Conservation (phyloP, 2,888 invertebrate species). For the Hoplodrina blanda region DNA sequence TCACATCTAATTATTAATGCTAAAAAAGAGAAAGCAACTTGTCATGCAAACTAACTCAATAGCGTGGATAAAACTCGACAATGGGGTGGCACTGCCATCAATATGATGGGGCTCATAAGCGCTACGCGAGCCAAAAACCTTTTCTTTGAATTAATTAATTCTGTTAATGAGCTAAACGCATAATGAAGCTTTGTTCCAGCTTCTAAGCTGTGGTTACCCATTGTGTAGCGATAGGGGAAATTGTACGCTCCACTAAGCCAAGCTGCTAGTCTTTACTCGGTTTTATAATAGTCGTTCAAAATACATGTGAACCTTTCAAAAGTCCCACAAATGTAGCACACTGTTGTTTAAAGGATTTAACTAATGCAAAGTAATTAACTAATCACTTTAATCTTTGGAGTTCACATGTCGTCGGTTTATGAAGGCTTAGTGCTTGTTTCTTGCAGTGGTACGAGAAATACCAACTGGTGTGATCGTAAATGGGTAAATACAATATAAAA, state of each 20-base stretch:
- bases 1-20: neutral
- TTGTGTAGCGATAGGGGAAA: constrained; percentile 77
- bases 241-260: constrained; percentile 71
- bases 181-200: constrained; percentile 82
- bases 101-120: constrained; percentile 75
- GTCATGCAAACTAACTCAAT: constrained; percentile 13
- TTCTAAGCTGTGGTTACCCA: constrained; percentile 73
- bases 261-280: constrained; percentile 66
- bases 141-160: constrained; percentile 82
- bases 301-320: constrained; percentile 34
- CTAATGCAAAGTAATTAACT: constrained; percentile 34
- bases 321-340: constrained; percentile 12
- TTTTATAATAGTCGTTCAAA: constrained; percentile 48
- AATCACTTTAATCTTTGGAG: constrained; percentile 51
- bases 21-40: constrained; percentile 3
- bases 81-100: constrained; percentile 65
- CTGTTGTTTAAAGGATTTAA: constrained; percentile 52
- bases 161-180: constrained; percentile 83
- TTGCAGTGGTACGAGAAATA: constrained; percentile 2
- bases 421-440: constrained; percentile 24
- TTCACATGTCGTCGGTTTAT: constrained; percentile 43
- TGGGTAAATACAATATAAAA: neutral
- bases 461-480: neutral
- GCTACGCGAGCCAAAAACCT: constrained; percentile 74
- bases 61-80: constrained; percentile 30